A percentile compares a stretch with the other conserved stretches of the same genome.
Conservation (phyloP, 2,797 vertebrate species). For the Potorous gilbertii region DNA sequence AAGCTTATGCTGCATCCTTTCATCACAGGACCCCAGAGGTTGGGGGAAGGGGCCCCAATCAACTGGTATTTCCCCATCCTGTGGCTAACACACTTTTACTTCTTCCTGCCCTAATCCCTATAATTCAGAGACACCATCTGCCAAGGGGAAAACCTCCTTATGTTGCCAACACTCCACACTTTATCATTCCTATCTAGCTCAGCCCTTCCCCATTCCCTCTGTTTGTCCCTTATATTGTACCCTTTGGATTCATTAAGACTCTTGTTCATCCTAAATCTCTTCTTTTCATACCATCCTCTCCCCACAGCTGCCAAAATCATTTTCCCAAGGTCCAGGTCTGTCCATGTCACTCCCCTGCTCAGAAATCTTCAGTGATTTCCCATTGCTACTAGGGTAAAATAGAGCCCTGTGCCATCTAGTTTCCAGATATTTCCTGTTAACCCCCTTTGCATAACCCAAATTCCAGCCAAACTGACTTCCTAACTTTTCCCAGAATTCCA, state of each 20-base stretch:
- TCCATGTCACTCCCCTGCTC: not conserved
- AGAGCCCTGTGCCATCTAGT: not conserved
- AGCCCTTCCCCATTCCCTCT: not conserved
- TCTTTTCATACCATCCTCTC: not conserved
- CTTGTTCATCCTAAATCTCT: not conserved
- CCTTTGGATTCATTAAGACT: not conserved
- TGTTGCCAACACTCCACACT: not conserved
- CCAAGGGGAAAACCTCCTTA: not conserved
- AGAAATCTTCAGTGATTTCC: not conserved
- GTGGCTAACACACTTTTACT: not conserved
- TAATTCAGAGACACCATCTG: not conserved
- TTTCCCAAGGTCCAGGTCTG: not conserved
- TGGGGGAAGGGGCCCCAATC: not conserved
- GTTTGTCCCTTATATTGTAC: not conserved
- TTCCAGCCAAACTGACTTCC: not conserved
- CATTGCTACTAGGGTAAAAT: not conserved
- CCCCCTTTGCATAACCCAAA: not conserved
- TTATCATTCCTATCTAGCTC: not conserved
- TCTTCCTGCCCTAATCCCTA: not conserved
- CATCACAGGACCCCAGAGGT: not conserved
- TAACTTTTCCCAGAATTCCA: not conserved
- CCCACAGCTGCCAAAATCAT: not conserved
- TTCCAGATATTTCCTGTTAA: not conserved
- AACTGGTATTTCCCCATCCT: not conserved
- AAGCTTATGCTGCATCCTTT: not conserved